These are phyloP conservation scores for Gambusia yucatana DNA, from an alignment of 2,797 vertebrate genomes.

Conservation along the genomic window DNA sequence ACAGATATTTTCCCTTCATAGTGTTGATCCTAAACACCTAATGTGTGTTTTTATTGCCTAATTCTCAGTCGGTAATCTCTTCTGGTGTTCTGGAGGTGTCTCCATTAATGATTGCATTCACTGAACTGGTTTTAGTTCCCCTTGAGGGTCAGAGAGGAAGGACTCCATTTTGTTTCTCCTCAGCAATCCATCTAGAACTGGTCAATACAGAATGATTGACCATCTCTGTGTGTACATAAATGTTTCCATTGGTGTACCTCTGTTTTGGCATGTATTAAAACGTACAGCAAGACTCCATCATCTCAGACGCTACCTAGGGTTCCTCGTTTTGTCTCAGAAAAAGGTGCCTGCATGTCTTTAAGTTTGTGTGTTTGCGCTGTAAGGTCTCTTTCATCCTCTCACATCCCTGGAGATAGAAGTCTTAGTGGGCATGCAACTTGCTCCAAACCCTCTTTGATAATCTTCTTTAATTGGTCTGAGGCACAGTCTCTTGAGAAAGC, in stretches of 20 bases:
- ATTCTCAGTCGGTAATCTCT: slow-evolving; percentile 68
- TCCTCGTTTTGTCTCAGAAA: slow-evolving; percentile 40
- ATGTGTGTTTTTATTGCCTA: slow-evolving; percentile 76
- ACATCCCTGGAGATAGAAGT: slow-evolving; percentile 66
- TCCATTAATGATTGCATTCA: slow-evolving; percentile 71
- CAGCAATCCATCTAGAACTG: slow-evolving; percentile 66
- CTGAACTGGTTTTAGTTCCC: slow-evolving; percentile 68
- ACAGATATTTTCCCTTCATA: slow-evolving; percentile 39
- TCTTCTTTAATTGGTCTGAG: slow-evolving; percentile 80
- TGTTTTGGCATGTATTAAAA: slow-evolving; percentile 24
- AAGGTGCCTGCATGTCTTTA: slow-evolving; percentile 30
- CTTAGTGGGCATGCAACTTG: slow-evolving; percentile 72
- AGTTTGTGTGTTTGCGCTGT: slow-evolving; percentile 12
- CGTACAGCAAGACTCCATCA: slow-evolving; percentile 21
- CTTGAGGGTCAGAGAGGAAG: slow-evolving; percentile 68
- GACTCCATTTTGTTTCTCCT: slow-evolving; percentile 59
- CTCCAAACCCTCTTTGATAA: slow-evolving; percentile 81
- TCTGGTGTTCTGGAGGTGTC: slow-evolving; percentile 69
- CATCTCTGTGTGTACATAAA: slow-evolving; percentile 29
- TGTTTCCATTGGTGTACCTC: slow-evolving; percentile 16
- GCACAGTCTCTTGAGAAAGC: slow-evolving; percentile 76
- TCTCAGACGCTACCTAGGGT: slow-evolving; percentile 1
- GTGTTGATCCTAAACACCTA: slow-evolving; percentile 65
- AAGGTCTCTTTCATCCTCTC: slow-evolving; percentile 74
- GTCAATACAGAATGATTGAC: slow-evolving; percentile 72